Percentiles rank a stretch among this genome's conserved stretches.
Evolutionary conservation across 2,113 vertebrate species (phyloP).

Genomic region (Hypanus sabinus): DNA sequence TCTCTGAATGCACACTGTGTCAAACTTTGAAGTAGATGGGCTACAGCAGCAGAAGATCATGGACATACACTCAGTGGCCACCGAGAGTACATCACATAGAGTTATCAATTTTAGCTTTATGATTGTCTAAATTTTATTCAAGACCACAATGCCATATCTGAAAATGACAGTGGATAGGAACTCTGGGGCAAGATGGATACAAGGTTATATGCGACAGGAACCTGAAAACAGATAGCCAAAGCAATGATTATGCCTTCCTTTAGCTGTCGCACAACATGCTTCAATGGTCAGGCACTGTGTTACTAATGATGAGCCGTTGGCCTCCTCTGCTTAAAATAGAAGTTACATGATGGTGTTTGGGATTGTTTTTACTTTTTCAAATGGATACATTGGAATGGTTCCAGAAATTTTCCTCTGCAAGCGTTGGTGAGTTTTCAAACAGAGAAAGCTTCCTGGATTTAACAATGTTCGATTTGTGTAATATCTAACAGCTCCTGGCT

Average conservation of each 20-base stretch:
- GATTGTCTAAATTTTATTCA: background rate
- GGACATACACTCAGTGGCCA: too few species aligned
- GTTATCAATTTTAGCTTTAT: too few species aligned
- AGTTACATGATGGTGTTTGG: conserved; percentile 5
- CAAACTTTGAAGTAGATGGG: too few species aligned
- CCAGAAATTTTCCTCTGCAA: background rate
- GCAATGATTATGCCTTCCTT: background rate
- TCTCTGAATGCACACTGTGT: too few species aligned
- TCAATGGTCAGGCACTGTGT: background rate
- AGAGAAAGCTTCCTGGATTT: background rate
- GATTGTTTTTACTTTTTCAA: conserved; percentile 10
- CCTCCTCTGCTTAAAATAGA: background rate
- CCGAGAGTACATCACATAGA: too few species aligned
- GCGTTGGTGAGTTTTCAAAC: background rate
- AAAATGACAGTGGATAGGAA: background rate
- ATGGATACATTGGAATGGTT: conserved; percentile 13
- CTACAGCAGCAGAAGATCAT: too few species aligned
- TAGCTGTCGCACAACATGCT: background rate
- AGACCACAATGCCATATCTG: background rate
- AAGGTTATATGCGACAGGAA: background rate
- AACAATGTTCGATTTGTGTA: background rate
- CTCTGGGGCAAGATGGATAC: background rate
- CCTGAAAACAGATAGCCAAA: background rate
- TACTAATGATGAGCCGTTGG: background rate
- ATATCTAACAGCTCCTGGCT: background rate